These are phyloP conservation scores for Liolophura sinensis DNA, from an alignment of 1,140 invertebrate genomes.

Conservation along the genomic window DNA sequence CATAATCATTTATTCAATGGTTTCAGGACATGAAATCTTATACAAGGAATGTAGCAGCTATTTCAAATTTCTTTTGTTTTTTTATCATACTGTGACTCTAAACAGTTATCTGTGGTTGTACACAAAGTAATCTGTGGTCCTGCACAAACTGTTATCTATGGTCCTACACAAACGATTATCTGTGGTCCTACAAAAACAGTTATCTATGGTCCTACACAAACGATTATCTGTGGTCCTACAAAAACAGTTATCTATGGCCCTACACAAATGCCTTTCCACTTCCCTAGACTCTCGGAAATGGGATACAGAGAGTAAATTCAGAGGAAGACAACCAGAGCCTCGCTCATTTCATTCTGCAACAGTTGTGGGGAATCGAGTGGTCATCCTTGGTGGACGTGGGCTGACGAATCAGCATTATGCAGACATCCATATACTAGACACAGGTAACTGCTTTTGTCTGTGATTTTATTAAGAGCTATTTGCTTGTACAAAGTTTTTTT, in stretches of 20 bases:
- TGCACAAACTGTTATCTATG: too few relatives aligned
- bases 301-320: slow-evolving; percentile 31
- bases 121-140: too few relatives aligned
- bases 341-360: slow-evolving; percentile 51
- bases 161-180: too few relatives aligned
- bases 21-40: too few relatives aligned
- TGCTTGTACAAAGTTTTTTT: not conserved
- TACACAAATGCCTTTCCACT: not conserved
- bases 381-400: slow-evolving; percentile 49
- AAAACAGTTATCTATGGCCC: not conserved
- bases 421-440: slow-evolving; percentile 50
- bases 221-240: not conserved
- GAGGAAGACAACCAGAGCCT: slow-evolving; percentile 39
- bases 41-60: too few relatives aligned
- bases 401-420: slow-evolving; percentile 43
- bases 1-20: too few relatives aligned
- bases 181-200: too few relatives aligned
- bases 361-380: slow-evolving; percentile 39
- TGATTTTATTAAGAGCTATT: not conserved
- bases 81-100: too few relatives aligned
- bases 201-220: too few relatives aligned
- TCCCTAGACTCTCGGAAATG: slow-evolving; percentile 49
- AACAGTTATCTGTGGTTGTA: too few relatives aligned
- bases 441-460: slow-evolving; percentile 29
- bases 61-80: too few relatives aligned